phyloP scores from a whole-genome alignment of 2,797 vertebrate species.

The Peromyscus melanophrys region DNA sequence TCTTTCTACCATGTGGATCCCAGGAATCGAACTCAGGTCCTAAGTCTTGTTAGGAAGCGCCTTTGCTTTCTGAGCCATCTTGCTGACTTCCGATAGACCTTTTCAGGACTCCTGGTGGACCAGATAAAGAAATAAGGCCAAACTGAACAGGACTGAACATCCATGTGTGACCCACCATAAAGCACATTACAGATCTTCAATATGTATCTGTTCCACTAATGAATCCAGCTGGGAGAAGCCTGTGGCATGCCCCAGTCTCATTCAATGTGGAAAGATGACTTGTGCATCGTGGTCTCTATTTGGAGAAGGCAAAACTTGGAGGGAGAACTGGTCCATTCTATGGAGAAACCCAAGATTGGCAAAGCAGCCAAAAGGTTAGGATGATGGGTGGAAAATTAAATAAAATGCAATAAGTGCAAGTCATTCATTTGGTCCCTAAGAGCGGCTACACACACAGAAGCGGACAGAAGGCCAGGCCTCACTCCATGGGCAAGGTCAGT shows the following conservation, averaged over 20 bases:
- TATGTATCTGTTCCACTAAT: neutral
- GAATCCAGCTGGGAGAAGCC: neutral
- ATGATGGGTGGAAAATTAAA: neutral
- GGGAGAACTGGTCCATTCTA: neutral
- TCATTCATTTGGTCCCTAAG: neutral
- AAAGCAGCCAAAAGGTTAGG: constrained; percentile 13
- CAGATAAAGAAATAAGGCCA: constrained; percentile 43
- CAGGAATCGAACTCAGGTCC: neutral
- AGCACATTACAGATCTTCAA: neutral
- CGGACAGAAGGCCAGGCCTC: neutral
- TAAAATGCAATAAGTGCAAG: neutral
- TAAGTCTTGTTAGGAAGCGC: neutral
- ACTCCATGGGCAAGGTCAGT: neutral
- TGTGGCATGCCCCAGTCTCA: neutral
- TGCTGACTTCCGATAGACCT: neutral
- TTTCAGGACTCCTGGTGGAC: neutral
- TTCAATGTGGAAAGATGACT: neutral
- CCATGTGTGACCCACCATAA: neutral
- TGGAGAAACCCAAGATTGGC: constrained; percentile 1
- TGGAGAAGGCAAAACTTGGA: constrained; percentile 29
- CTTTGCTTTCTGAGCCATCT: neutral
- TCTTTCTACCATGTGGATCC: neutral
- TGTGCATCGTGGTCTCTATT: neutral
- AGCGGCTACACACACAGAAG: neutral
- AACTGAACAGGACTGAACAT: neutral